Evolutionary conservation across 2,797 vertebrate species (phyloP).

Genomic region (Emys orbicularis): DNA sequence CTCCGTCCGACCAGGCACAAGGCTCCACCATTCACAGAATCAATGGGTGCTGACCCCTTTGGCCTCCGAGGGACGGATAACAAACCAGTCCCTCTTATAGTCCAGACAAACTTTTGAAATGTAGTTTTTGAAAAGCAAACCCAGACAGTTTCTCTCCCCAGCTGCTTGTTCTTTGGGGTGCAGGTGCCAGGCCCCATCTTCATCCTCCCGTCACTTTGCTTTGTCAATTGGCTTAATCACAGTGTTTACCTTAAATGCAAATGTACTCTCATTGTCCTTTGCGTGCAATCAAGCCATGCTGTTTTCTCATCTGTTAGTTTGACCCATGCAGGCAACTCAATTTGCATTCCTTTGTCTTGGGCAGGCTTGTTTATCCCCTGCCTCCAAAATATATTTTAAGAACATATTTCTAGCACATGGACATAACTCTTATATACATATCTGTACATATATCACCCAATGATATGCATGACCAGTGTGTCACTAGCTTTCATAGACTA

Average conservation of each 20-base stretch:
- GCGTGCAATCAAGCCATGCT: neutral
- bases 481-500: neutral
- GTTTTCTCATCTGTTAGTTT: neutral
- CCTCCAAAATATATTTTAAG: neutral
- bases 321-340: neutral
- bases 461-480: neutral
- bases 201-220: neutral
- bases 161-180: neutral
- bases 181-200: neutral
- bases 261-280: neutral
- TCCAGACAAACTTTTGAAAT: neutral
- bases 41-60: neutral
- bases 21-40: neutral
- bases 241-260: neutral
- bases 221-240: neutral
- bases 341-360: neutral
- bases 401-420: neutral
- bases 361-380: neutral
- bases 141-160: neutral
- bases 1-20: neutral
- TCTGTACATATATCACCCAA: neutral
- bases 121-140: neutral
- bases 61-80: neutral
- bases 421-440: neutral
- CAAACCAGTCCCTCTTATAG: neutral